Evolutionary conservation across 1,140 invertebrate species (phyloP).

Genomic region (Hesperophylax magnus): DNA sequence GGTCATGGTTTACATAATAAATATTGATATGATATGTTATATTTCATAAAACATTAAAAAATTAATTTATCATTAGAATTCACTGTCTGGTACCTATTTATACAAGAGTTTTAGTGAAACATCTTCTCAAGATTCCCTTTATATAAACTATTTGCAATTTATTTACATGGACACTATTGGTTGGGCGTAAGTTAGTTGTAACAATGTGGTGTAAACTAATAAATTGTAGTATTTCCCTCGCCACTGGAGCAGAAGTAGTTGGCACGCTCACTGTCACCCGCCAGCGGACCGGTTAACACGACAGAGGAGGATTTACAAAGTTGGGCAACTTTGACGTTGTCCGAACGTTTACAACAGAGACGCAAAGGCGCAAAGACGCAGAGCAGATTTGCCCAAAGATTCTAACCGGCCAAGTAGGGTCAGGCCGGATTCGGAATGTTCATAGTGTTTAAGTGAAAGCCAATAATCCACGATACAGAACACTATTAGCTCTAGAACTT

Average conservation of each 20-base stretch:
- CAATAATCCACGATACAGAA: constrained; percentile 5
- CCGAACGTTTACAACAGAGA: constrained; percentile 19
- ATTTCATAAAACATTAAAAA: too few relatives aligned
- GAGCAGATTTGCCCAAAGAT: constrained; percentile 8
- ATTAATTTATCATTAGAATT: too few relatives aligned
- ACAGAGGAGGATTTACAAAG: constrained; percentile 20
- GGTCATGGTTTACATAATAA: too few relatives aligned
- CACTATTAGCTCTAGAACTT: neutral
- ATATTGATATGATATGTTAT: too few relatives aligned
- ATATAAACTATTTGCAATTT: too few relatives aligned
- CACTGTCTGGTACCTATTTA: too few relatives aligned
- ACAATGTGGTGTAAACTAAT: too few relatives aligned
- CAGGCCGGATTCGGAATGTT: constrained; percentile 1
- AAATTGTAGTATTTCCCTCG: too few relatives aligned
- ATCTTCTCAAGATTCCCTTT: too few relatives aligned
- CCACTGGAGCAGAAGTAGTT: neutral
- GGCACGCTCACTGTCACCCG: constrained; percentile 3
- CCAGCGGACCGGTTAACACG: constrained; percentile 11
- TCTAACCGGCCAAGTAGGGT: neutral
- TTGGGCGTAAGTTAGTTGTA: too few relatives aligned
- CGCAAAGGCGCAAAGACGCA: constrained; percentile 11
- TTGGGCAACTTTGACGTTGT: constrained; percentile 15
- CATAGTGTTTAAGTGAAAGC: constrained; percentile 9
- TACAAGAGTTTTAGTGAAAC: too few relatives aligned
- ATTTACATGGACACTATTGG: too few relatives aligned